Evolutionary conservation across 2,888 invertebrate genomes (phyloP), one percentile per base, ranked within the genome.

Genomic region (Candidula unifasciata): DNA sequence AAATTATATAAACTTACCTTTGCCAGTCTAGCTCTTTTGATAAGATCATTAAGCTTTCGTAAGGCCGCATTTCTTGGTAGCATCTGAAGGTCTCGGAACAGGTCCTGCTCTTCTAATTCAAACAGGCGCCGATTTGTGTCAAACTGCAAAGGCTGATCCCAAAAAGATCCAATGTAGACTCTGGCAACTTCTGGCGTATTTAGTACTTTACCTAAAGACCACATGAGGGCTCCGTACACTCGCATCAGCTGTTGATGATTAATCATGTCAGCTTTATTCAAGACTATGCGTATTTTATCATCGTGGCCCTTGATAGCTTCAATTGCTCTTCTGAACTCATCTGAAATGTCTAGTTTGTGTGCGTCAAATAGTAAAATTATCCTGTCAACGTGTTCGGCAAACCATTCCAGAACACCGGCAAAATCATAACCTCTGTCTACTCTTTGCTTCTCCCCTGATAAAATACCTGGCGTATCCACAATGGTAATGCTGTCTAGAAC

Each of bases 231-330:
- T 82, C 99, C 99, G 93, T 99, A 99, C 6, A 99, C 95, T 87
- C 99, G 95, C 99, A 99, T 99, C 87, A 99, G 94, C 94, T 99
- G 99, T 93, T 99, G 99, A 94, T 99, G 98, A 93, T 99, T 98
- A 80, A 99, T 97, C 97, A 98, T 98, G 93, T 99, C 99, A n/a
- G 99, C 98, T 92, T 99, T 99, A 94, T 99, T 99, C 2, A 99
- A 95, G 79, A 99, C 98, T 91, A 99, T 99, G 86, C 99, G 95
- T 90, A 99, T 99, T 86, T 92, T 93, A 85, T 92, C 93, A 92
- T 94, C 94, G 86, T 94, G 93, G 24, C 94, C 93, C 83, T 97
- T 95, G 66, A 99, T 94, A 0, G 99, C 98, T 94, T 99, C 99
- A 91, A 99, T 99, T 78, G 98, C 98, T 89, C 99, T 95, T 87